These are phyloP conservation scores for Atta texana DNA, from an alignment of 1,140 invertebrate species.

Conservation along the genomic window DNA sequence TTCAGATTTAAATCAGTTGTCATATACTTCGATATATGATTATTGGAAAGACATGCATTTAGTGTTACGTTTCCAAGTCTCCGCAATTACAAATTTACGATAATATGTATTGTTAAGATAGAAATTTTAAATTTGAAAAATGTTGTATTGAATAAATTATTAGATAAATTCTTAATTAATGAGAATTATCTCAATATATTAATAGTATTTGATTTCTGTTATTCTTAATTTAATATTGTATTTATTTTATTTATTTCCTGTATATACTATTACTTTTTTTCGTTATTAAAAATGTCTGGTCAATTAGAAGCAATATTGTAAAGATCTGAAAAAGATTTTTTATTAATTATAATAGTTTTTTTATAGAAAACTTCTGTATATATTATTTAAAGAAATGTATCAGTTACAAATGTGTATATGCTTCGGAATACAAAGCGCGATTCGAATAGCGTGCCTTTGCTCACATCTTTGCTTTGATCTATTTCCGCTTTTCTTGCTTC, in stretches of 20 bases:
- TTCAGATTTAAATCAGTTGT: conserved; percentile 53
- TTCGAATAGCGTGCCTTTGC: background rate
- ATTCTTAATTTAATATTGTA: background rate
- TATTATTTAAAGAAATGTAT: background rate
- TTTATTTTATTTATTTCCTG: conserved; percentile 1
- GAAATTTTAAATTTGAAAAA: background rate
- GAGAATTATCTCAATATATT: background rate
- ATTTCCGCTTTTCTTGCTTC: background rate
- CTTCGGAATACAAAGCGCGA: background rate
- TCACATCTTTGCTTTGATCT: conserved; percentile 25
- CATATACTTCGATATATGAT: background rate
- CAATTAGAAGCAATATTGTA: background rate
- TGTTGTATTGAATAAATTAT: background rate
- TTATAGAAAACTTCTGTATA: conserved; percentile 15
- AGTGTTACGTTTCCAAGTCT: background rate
- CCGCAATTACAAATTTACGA: background rate
- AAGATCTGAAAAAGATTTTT: background rate
- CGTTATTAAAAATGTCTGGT: background rate
- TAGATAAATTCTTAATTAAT: background rate
- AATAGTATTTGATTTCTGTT: background rate
- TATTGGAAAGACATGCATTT: background rate
- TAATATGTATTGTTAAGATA: background rate
- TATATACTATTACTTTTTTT: background rate
- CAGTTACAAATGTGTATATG: background rate
- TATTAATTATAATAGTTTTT: background rate